These are phyloP conservation scores for Palythoa grandiflora DNA, from an alignment of 92 coral and sea anemone species.

Conservation along the genomic window DNA sequence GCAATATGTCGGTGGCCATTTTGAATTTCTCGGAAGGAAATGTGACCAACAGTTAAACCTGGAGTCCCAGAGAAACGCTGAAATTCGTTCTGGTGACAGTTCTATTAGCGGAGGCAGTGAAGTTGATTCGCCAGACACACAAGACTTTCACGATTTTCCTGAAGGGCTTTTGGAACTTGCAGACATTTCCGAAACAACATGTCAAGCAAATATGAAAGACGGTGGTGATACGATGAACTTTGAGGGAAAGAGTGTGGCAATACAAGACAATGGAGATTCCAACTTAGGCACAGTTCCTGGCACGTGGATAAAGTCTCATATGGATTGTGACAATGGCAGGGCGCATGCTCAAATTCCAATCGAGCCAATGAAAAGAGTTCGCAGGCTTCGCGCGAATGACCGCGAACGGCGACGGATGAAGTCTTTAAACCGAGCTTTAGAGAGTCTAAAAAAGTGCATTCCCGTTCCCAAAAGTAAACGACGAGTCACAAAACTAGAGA, in stretches of 20 bases:
- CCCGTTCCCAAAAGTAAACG: slow-evolving; percentile 97
- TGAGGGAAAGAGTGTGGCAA: slow-evolving; percentile 14
- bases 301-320: slow-evolving; percentile 70
- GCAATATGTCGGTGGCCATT: slow-evolving; percentile 16
- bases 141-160: slow-evolving; percentile 19
- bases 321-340: slow-evolving; percentile 55
- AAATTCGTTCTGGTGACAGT: slow-evolving; percentile 1
- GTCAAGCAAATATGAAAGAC: slow-evolving; percentile 25
- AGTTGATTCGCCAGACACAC: slow-evolving; percentile 5
- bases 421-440: slow-evolving; percentile 93
- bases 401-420: slow-evolving; percentile 97
- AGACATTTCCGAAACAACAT: slow-evolving; percentile 28
- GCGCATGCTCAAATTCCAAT: slow-evolving; percentile 65
- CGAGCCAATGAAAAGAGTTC: slow-evolving; percentile 93
- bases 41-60: neutral
- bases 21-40: slow-evolving; percentile 14
- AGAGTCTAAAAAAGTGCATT: slow-evolving; percentile 94
- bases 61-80: neutral
- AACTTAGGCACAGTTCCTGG: slow-evolving; percentile 58
- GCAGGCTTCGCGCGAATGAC: slow-evolving; percentile 99
- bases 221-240: slow-evolving; percentile 7
- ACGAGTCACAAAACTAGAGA: slow-evolving; percentile 95
- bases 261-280: slow-evolving; percentile 46
- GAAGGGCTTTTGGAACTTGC: slow-evolving; percentile 35
- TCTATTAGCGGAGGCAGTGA: slow-evolving; percentile 22